Conservation (phyloP, 2,113 vertebrate genomes). For the Hepsetus odoe region DNA sequence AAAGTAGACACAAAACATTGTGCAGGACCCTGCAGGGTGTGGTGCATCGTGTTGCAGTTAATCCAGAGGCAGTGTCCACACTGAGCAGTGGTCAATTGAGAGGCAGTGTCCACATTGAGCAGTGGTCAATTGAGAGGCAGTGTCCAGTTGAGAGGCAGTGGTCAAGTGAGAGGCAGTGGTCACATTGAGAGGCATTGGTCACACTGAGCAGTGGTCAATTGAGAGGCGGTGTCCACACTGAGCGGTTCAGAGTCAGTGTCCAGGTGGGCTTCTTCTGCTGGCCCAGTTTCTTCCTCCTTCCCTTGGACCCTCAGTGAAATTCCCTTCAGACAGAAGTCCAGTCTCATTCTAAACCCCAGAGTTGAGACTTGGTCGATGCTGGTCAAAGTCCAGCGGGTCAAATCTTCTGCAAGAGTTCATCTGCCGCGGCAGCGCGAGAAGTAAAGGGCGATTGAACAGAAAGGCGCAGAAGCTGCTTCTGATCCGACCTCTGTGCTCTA, state of each 20-base stretch:
- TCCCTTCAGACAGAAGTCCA: background rate
- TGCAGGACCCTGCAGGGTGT: background rate
- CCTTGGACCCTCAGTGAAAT: background rate
- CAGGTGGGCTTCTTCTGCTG: background rate
- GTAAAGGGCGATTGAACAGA: background rate
- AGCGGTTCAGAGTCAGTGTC: slow-evolving; percentile 1
- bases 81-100: background rate
- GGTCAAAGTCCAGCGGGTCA: background rate
- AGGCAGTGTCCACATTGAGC: slow-evolving; percentile 5
- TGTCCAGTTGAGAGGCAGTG: no score
- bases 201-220: background rate
- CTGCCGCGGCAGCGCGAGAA: background rate
- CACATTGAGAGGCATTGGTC: no score
- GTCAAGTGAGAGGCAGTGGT: no score
- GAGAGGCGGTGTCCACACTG: background rate
- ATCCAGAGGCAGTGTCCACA: slow-evolving; percentile 19
- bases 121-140: slow-evolving; percentile 21
- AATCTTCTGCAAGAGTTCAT: background rate
- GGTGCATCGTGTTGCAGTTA: background rate
- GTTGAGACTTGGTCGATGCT: background rate
- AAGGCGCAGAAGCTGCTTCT: background rate
- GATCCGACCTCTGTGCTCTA: background rate
- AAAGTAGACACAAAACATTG: background rate
- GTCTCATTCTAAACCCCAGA: background rate
- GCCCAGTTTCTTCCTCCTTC: background rate